Evolutionary conservation across 2,888 invertebrate species (phyloP).

Genomic region (Anarsia innoxiella): DNA sequence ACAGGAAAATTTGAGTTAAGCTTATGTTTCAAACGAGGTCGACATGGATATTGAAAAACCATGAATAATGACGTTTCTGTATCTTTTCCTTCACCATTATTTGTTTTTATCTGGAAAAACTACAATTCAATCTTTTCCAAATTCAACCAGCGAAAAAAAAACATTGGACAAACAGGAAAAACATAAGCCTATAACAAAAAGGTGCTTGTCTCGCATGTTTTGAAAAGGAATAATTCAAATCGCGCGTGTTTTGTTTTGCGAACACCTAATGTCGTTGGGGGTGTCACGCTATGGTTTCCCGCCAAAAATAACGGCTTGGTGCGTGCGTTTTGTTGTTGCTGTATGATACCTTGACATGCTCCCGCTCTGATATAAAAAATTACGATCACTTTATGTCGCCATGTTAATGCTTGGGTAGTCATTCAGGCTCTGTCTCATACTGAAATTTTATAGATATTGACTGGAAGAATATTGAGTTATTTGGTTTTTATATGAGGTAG

Average conservation of each 20-base stretch:
- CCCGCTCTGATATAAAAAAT: conserved; percentile 56
- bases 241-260: conserved; percentile 43
- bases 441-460: no score
- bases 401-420: conserved; percentile 35
- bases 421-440: no score
- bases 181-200: conserved; percentile 5
- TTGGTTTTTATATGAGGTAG: no score
- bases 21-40: no score
- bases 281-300: conserved; percentile 49
- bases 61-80: no score
- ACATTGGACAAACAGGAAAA: conserved; percentile 6
- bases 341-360: conserved; percentile 44
- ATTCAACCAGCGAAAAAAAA: no score
- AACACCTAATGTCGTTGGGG: conserved; percentile 36
- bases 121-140: no score
- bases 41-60: no score
- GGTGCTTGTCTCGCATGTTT: conserved; percentile 10
- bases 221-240: conserved; percentile 44
- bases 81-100: no score
- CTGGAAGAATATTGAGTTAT: no score
- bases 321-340: conserved; percentile 31
- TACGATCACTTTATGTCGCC: conserved; percentile 43
- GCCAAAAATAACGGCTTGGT: conserved; percentile 35
- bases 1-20: no score
- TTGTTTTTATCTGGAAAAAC: no score